Base-by-base conservation (phyloP, 2,797 vertebrate genomes). In the Ciconia nigra region DNA sequence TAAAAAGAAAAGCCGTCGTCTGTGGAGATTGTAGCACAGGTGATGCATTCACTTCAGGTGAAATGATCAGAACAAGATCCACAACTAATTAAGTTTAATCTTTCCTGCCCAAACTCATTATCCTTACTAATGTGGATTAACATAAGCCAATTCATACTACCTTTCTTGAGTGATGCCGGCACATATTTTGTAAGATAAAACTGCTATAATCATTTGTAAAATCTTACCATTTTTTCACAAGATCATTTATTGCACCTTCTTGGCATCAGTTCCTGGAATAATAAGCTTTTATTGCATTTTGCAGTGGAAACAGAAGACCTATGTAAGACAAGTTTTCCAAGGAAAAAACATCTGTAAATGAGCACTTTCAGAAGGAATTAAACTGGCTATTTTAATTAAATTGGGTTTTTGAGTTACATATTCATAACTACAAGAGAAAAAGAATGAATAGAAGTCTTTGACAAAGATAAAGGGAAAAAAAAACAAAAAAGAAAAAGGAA, bases 61-160 rank as follows among this genome's bases (percentile, higher is more conserved):
- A 90, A 90, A 76, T 31, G 58, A 91, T 71, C 85, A 86, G 63
- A 92, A 89, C n/a, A 89, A 87, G 79, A 95, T 49, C 37, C 37
- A 46, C 69, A 86, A 51, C 58, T 95, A 88, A 96, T 90, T 81
- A 93, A 85, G 28, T 81, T 83, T 83, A 90, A 91, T 95, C 69
- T 65, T 83, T 83, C 58, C n/a, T 91, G 62, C 41, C 35, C 59
- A 86, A 88, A 83, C 37, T 86, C 76, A 57, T 89, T 83, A 91
- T 41, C 69, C 31, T 67, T 90, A 72, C 42, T 92, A 65, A 77
- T 18, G 25, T 63, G 47, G 67, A 77, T 89, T 87, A 95, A 28
- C 42, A 67, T 67, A 91, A 86, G 54, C 37, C 65, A 89, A 42
- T 87, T 88, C 25, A 87, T 41, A 47, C 15, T 49, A 61, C 13